These are phyloP conservation scores for Tenthredo livida DNA, from an alignment of 2,888 invertebrate species.

Conservation along the genomic window DNA sequence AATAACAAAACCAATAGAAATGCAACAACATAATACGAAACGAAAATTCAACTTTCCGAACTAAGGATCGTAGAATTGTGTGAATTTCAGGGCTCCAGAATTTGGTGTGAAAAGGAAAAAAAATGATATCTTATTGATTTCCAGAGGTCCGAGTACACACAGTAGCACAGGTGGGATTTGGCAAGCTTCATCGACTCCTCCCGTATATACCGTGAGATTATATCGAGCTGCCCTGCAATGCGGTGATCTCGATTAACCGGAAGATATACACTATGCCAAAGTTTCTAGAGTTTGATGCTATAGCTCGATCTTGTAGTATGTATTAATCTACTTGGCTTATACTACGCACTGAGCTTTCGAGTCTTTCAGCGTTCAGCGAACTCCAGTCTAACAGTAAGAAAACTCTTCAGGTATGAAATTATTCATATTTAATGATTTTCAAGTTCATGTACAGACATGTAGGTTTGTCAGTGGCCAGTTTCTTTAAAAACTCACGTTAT, in stretches of 20 bases:
- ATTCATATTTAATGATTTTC: background rate
- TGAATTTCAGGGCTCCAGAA: background rate
- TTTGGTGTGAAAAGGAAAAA: background rate
- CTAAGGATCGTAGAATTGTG: background rate
- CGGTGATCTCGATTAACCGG: conserved; percentile 37
- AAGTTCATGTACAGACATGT: too few relatives aligned
- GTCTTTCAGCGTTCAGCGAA: background rate
- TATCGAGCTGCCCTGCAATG: conserved; percentile 21
- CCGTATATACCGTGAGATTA: conserved; percentile 6
- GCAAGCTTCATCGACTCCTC: conserved; percentile 38
- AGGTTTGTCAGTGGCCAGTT: too few relatives aligned
- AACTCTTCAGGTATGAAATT: background rate
- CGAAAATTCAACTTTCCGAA: background rate
- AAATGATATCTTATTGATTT: conserved; percentile 12
- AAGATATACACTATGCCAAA: background rate
- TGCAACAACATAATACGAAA: background rate
- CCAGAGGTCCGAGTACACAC: background rate
- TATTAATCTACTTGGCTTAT: conserved; percentile 21
- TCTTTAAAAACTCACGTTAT: too few relatives aligned
- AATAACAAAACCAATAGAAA: background rate
- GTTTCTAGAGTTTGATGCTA: conserved; percentile 8
- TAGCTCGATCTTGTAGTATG: background rate
- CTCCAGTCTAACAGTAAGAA: background rate
- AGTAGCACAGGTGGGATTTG: conserved; percentile 17
- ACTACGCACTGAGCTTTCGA: background rate